Evolutionary conservation across 2,888 invertebrate species (phyloP).

Genomic region (Acrobasis repandana): DNA sequence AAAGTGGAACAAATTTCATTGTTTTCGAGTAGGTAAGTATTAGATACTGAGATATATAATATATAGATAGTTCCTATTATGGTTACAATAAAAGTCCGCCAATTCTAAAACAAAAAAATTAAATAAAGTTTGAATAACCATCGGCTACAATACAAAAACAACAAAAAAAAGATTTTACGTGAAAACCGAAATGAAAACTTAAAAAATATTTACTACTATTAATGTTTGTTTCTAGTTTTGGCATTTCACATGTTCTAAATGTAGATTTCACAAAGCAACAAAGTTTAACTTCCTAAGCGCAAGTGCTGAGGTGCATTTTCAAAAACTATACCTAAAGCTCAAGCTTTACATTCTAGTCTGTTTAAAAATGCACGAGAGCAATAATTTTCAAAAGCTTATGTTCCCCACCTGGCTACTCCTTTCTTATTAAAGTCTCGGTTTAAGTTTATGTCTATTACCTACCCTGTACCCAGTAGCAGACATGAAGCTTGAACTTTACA

Average conservation of each 20-base stretch:
- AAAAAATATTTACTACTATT: not conserved
- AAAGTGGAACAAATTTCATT: not conserved
- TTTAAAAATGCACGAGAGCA: not conserved
- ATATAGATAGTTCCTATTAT: no score
- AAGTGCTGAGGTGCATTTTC: no score
- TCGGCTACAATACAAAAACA: not conserved
- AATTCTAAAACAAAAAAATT: no score
- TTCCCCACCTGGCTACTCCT: not conserved
- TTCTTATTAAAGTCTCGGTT: not conserved
- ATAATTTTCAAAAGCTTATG: not conserved
- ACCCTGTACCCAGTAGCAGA: not conserved
- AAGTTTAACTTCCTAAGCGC: not conserved
- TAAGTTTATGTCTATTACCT: constrained; percentile 1
- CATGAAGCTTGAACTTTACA: not conserved
- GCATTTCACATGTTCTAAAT: not conserved
- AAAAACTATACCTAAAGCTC: no score
- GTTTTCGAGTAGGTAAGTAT: not conserved
- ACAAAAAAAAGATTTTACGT: not conserved
- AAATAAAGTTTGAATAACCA: no score
- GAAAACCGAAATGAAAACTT: not conserved
- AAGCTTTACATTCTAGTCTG: no score
- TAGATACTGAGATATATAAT: no score
- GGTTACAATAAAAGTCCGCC: no score
- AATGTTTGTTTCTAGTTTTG: not conserved
- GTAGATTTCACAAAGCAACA: not conserved